Conservation (phyloP, 2,888 invertebrate species). For the Campoletis raptor region DNA sequence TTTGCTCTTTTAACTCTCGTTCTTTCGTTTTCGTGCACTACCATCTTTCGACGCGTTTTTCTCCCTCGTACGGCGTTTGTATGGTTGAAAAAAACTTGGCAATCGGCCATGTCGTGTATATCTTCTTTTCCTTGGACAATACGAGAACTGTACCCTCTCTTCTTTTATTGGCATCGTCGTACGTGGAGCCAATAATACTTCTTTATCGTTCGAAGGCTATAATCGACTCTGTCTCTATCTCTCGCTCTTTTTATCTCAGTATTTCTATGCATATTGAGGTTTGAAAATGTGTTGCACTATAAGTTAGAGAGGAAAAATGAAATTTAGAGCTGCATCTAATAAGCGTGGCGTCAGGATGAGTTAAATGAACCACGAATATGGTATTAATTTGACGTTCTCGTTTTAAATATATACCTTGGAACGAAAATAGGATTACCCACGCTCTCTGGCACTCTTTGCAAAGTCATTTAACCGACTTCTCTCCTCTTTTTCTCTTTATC, state of each 20-base stretch:
- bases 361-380: slow-evolving; percentile 64
- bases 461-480: slow-evolving; percentile 64
- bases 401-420: slow-evolving; percentile 57
- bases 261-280: neutral
- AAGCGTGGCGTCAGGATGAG: slow-evolving; percentile 19
- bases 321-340: slow-evolving; percentile 8
- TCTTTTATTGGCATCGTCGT: slow-evolving; percentile 55
- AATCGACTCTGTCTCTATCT: slow-evolving; percentile 8
- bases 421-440: slow-evolving; percentile 69
- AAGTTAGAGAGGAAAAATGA: neutral
- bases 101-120: slow-evolving; percentile 64
- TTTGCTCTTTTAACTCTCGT: slow-evolving; percentile 25
- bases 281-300: slow-evolving; percentile 12
- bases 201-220: slow-evolving; percentile 51
- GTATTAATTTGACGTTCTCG: slow-evolving; percentile 58
- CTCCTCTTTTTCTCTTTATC: slow-evolving; percentile 11
- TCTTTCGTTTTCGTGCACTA: slow-evolving; percentile 4
- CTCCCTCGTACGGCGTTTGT: slow-evolving; percentile 4
- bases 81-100: slow-evolving; percentile 52
- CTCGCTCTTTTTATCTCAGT: neutral
- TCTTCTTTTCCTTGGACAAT: slow-evolving; percentile 37
- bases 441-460: slow-evolving; percentile 67
- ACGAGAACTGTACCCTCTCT: slow-evolving; percentile 41
- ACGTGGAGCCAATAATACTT: slow-evolving; percentile 63
- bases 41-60: slow-evolving; percentile 14